Evolutionary conservation across 2,113 vertebrate species (phyloP).

Genomic region (Actenoides lindsayi): DNA sequence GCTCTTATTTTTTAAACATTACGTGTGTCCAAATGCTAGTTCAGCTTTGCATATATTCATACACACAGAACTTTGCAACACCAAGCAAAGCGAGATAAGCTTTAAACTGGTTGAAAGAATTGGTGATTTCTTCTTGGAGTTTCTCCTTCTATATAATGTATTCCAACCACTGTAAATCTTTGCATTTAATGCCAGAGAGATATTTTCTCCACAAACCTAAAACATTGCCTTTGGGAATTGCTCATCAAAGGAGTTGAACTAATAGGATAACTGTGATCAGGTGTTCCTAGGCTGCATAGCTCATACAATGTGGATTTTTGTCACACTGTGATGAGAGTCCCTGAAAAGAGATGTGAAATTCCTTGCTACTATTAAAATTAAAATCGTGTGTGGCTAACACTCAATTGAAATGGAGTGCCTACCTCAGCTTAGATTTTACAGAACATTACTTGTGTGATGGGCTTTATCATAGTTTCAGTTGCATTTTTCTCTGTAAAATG

Average conservation of each 20-base stretch:
- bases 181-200: not conserved
- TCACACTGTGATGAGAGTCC: not conserved
- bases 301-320: not conserved
- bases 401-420: not conserved
- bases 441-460: not conserved
- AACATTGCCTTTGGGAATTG: not conserved
- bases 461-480: not conserved
- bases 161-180: not conserved
- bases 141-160: not conserved
- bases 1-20: slow-evolving; percentile 11
- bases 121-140: not conserved
- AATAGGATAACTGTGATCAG: not conserved
- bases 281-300: not conserved
- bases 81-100: slow-evolving; percentile 7
- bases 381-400: not conserved
- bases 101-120: slow-evolving; percentile 8
- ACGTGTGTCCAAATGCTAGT: not conserved
- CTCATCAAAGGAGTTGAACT: slow-evolving; percentile 24
- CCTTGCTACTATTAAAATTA: not conserved
- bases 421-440: not conserved
- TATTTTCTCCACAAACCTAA: slow-evolving; percentile 22
- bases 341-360: not conserved
- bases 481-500: not conserved
- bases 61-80: not conserved
- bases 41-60: slow-evolving; percentile 23